Conservation (phyloP, 1,140 invertebrate genomes). For the Ceratina japonica region DNA sequence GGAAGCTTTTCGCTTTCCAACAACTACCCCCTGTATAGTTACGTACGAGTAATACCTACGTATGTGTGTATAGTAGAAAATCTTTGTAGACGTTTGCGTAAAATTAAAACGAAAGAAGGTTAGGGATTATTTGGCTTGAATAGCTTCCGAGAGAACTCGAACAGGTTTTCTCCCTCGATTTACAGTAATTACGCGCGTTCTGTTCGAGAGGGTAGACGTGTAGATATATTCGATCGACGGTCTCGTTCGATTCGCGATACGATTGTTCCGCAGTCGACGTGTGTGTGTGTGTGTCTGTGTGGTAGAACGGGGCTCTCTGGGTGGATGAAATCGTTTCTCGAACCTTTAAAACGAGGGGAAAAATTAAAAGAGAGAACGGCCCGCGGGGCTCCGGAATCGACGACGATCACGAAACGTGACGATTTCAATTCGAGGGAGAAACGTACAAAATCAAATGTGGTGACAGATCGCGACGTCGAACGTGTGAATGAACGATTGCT, state of each 20-base stretch:
- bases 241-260: slow-evolving; percentile 17
- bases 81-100: background rate
- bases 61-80: no score
- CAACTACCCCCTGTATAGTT: background rate
- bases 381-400: background rate
- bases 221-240: no score
- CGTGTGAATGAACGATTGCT: slow-evolving; percentile 3
- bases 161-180: background rate
- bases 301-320: background rate
- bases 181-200: slow-evolving; percentile 5
- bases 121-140: slow-evolving; percentile 1
- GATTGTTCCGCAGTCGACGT: slow-evolving; percentile 15
- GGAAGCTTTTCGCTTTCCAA: slow-evolving; percentile 7
- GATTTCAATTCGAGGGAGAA: no score
- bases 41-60: no score
- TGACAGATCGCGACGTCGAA: slow-evolving; percentile 15
- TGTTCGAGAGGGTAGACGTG: no score
- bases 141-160: no score
- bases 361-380: no score
- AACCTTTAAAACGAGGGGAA: background rate
- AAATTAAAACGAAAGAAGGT: background rate
- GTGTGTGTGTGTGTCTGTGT: no score
- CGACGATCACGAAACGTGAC: no score
- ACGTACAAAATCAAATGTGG: no score
- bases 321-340: background rate